phyloP scores from a whole-genome alignment of 2,797 vertebrate genomes.

The Syngnathus acus region DNA sequence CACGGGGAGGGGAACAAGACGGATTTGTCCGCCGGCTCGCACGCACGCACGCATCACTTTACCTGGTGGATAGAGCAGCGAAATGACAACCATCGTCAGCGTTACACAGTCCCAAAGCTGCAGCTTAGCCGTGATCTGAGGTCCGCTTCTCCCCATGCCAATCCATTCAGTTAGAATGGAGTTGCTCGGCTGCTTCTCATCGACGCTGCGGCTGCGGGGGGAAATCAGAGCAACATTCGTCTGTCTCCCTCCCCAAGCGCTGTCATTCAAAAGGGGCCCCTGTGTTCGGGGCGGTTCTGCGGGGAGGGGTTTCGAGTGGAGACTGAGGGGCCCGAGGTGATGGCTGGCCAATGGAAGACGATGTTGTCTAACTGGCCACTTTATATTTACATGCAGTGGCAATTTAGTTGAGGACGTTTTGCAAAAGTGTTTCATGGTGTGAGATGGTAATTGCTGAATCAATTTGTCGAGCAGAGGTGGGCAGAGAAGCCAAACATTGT shows the following conservation, averaged over 20 bases:
- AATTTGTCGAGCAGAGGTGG: neutral
- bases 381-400: slow-evolving; percentile 56
- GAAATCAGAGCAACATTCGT: slow-evolving; percentile 65
- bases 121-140: slow-evolving; percentile 76
- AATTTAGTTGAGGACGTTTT: slow-evolving; percentile 43
- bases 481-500: neutral
- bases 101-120: slow-evolving; percentile 74
- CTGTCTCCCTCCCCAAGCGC: slow-evolving; percentile 61
- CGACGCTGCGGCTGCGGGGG: slow-evolving; percentile 67
- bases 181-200: slow-evolving; percentile 68
- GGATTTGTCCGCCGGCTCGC: slow-evolving; percentile 14
- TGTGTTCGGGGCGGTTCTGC: slow-evolving; percentile 55
- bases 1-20: slow-evolving; percentile 30
- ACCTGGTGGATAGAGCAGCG: slow-evolving; percentile 75
- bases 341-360: slow-evolving; percentile 58
- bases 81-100: slow-evolving; percentile 69
- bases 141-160: slow-evolving; percentile 82
- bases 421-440: slow-evolving; percentile 22
- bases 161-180: slow-evolving; percentile 80
- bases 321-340: slow-evolving; percentile 52
- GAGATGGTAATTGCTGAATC: neutral
- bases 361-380: slow-evolving; percentile 33
- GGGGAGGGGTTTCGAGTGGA: slow-evolving; percentile 54
- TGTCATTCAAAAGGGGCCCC: slow-evolving; percentile 70
- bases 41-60: slow-evolving; percentile 21